Evolutionary conservation across 2,888 invertebrate species (phyloP).

Genomic region (Octodonta nipae): DNA sequence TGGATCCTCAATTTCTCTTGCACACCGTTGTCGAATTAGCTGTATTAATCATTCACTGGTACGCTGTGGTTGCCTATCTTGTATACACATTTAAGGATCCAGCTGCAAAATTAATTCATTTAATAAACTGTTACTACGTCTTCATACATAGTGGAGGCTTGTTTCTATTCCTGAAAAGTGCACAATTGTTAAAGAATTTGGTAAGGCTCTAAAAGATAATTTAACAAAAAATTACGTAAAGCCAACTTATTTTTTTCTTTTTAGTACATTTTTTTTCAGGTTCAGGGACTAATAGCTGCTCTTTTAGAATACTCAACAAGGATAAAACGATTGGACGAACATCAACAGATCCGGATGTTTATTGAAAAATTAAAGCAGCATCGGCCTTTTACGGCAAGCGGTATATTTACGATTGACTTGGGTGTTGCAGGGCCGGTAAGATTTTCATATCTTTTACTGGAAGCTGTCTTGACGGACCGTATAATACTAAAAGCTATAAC

Average conservation of each 20-base stretch:
- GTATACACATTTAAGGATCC: constrained; percentile 26
- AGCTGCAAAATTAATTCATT: constrained; percentile 24
- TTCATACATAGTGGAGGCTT: constrained; percentile 28
- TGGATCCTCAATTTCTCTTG: constrained; percentile 30
- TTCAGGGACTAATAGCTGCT: constrained; percentile 27
- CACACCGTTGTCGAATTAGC: constrained; percentile 29
- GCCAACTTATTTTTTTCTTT: too few species aligned
- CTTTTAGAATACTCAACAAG: constrained; percentile 32
- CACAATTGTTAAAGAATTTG: constrained; percentile 30
- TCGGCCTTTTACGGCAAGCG: constrained; percentile 30
- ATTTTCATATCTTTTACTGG: constrained; percentile 3
- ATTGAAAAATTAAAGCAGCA: constrained; percentile 31
- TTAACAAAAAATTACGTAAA: too few species aligned
- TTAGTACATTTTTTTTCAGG: constrained; percentile 25
- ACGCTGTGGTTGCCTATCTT: constrained; percentile 31
- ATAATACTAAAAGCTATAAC: too few species aligned
- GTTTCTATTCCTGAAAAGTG: constrained; percentile 28
- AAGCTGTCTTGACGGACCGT: too few species aligned
- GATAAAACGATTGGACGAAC: constrained; percentile 26
- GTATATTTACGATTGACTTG: constrained; percentile 32
- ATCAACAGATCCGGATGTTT: constrained; percentile 33
- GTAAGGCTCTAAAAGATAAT: too few species aligned
- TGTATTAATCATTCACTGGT: constrained; percentile 31
- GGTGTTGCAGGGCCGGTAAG: constrained; percentile 33
- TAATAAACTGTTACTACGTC: constrained; percentile 29